Percentiles rank a stretch among this genome's conserved stretches.
Evolutionary conservation across 1,140 invertebrate genomes (phyloP).

Genomic region (Eulimnadia texana): DNA sequence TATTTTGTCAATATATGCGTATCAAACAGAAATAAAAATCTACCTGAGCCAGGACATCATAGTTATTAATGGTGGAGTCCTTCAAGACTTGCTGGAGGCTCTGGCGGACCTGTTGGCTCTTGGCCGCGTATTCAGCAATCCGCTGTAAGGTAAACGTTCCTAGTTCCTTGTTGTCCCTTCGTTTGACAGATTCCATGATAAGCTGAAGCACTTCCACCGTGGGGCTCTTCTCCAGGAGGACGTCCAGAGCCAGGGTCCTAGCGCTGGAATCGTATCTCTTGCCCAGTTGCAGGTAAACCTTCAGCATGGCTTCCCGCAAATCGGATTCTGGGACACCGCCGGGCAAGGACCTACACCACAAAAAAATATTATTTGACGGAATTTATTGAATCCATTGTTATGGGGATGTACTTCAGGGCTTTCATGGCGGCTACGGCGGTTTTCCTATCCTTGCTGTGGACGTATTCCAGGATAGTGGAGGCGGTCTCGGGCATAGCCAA

Average conservation of each 20-base stretch:
- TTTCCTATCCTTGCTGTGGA: constrained; percentile 33
- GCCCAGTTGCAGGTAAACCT: constrained; percentile 46
- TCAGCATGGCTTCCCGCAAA: constrained; percentile 16
- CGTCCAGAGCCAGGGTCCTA: constrained; percentile 51
- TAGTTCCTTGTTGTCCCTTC: constrained; percentile 20
- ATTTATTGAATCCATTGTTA: constrained; percentile 30
- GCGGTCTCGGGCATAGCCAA: constrained; percentile 40
- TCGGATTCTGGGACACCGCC: neutral
- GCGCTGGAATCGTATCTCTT: constrained; percentile 51
- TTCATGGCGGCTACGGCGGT: constrained; percentile 47
- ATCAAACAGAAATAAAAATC: constrained; percentile 32
- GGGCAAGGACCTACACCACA: neutral
- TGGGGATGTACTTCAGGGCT: constrained; percentile 40
- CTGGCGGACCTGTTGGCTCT: constrained; percentile 18
- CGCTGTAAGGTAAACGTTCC: constrained; percentile 22
- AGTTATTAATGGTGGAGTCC: constrained; percentile 41
- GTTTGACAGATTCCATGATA: constrained; percentile 9
- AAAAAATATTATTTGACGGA: too few relatives aligned
- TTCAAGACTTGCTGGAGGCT: constrained; percentile 23
- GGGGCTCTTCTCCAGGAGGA: constrained; percentile 45
- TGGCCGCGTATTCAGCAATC: constrained; percentile 21
- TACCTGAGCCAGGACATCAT: constrained; percentile 44
- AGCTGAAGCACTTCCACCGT: constrained; percentile 27
- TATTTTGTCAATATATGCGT: neutral
- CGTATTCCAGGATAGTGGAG: constrained; percentile 39